Base-by-base conservation (phyloP, 2,797 vertebrate species). In the Enoplosus armatus region DNA sequence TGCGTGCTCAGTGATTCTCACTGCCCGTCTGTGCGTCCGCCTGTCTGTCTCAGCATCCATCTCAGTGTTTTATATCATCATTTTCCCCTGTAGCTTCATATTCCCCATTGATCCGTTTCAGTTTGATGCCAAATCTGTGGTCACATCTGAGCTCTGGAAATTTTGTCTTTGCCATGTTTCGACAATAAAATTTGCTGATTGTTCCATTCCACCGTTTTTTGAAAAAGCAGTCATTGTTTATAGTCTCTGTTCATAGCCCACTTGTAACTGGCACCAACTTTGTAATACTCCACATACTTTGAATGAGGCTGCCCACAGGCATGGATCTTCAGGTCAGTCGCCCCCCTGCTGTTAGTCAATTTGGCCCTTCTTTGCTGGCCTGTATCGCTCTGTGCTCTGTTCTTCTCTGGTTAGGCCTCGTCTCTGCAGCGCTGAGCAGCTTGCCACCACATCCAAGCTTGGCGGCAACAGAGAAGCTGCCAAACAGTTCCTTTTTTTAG, bases 401-500 rank as follows among this genome's bases (percentile, higher is more conserved):
- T 80, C 59, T 63, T 47, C 83, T 76, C 76, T 74, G 71, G 63
- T 47, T 56, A 55, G 80, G 50, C 72, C 82, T 89, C 8, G 31
- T 85, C 85, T 80, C 68, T 70, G 82, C 84, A 87, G 60, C 43
- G 41, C 31, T 65, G 80, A 62, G 79, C 83, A 69, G 78, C 87
- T 76, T 64, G 72, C 82, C 80, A 90, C 95, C 95, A 95, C 94
- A 95, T 96, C 94, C 93, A 95, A 94, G 92, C 86, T 72, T 48
- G 84, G 88, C 77, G 83, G 93, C 93, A 87, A 72, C 86, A 90
- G 85, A 77, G 80, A 77, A 90, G 90, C 90, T 95, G 91, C 94
- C 94, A 95, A 92, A 80, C 75, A 64, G 91, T 86, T 93, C 87
- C 93, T 95, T 95, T 95, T 94, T 96, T 95, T 95, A 94, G 94